Evolutionary conservation across 2,797 vertebrate species (phyloP).

Genomic region (Anguilla marmorata): DNA sequence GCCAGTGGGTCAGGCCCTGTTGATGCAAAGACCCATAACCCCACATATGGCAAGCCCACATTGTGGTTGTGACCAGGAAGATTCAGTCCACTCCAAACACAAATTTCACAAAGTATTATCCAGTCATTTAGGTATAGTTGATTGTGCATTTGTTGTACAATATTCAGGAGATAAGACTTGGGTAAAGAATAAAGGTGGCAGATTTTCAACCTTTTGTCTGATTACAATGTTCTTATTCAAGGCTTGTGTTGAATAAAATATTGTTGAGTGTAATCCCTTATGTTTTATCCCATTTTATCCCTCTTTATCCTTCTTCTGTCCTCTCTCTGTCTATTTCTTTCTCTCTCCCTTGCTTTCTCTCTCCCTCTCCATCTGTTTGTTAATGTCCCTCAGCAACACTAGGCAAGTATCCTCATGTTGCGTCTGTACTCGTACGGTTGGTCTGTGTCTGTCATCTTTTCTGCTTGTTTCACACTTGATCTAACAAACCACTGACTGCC

Average conservation of each 20-base stretch:
- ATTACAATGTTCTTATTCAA: conserved; percentile 86
- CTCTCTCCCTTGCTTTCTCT: conserved; percentile 58
- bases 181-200: neutral
- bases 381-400: conserved; percentile 77
- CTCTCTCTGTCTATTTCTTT: conserved; percentile 27
- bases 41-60: neutral
- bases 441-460: conserved; percentile 26
- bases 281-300: conserved; percentile 78
- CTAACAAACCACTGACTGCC: conserved; percentile 3
- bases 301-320: conserved; percentile 63
- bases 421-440: conserved; percentile 68
- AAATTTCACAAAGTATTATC: neutral
- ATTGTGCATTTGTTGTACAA: neutral
- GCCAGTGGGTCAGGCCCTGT: neutral
- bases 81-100: neutral
- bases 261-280: conserved; percentile 76
- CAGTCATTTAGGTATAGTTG: neutral
- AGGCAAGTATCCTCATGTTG: conserved; percentile 87
- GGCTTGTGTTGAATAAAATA: conserved; percentile 81
- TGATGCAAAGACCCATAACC: neutral
- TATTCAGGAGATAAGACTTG: neutral
- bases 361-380: conserved; percentile 66
- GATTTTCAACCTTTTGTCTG: conserved; percentile 51
- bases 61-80: neutral
- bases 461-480: conserved; percentile 15